Percentiles rank a stretch among this genome's conserved stretches.
Evolutionary conservation across 2,888 invertebrate species (phyloP).

Genomic region (Nephrotoma flavescens): DNA sequence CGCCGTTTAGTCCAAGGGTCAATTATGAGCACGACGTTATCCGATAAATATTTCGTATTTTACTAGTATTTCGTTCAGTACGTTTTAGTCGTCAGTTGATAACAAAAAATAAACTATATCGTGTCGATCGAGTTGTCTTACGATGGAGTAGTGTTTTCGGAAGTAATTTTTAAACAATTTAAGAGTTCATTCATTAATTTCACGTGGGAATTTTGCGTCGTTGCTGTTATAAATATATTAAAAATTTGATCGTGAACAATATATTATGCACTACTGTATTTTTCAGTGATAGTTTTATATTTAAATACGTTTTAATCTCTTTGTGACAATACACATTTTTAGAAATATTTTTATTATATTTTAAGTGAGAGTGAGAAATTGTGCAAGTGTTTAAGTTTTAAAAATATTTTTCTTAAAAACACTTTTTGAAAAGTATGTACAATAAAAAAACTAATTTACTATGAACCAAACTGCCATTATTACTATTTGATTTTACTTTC

Average conservation of each 20-base stretch:
- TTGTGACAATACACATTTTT: not conserved
- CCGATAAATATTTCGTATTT: not conserved
- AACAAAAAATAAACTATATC: not conserved
- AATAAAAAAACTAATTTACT: not conserved
- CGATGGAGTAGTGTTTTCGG: not conserved
- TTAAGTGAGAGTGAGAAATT: not conserved
- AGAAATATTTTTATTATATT: not conserved
- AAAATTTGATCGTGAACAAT: not conserved
- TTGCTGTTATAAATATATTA: not conserved
- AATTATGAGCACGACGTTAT: not conserved
- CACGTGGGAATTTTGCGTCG: not conserved
- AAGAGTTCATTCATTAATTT: not conserved
- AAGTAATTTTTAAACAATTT: not conserved
- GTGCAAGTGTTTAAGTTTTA: not conserved
- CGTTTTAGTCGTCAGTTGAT: not conserved
- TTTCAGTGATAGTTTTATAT: not conserved
- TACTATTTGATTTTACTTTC: not conserved
- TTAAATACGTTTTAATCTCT: not conserved
- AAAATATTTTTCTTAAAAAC: not conserved
- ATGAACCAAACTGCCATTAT: not conserved
- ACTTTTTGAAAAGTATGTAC: not conserved
- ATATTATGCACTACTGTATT: not conserved
- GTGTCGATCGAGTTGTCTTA: not conserved
- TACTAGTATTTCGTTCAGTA: not conserved
- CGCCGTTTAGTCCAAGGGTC: not conserved